Base-by-base conservation (phyloP, 2,888 invertebrate genomes). In the Amblyjoppa fuscipennis region DNA sequence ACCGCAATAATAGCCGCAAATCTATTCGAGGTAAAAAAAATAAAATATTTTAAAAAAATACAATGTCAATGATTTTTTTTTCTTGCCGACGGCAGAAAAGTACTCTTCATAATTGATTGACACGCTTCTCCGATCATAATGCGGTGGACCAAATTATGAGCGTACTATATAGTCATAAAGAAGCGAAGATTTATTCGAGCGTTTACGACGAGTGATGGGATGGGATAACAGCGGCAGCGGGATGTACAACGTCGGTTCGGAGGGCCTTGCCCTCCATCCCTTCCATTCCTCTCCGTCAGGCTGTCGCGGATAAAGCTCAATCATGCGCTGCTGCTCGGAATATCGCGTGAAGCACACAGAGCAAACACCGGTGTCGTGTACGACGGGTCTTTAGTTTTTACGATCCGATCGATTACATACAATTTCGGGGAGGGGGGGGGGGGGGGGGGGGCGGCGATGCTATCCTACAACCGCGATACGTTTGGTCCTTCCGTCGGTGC, bases 371-470 rank as follows among this genome's bases (percentile, higher is more conserved):
- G 70, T 85, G 73, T 84, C 86, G 82, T 85, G 85, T 74, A 81
- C 79, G 86, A 80, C 75, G 83, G 85, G 82, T 83, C 85, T 88
- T 87, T 69, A 71, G 59, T 83, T 86, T 86, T 87, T 81, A 87
- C 84, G 84, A 84, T 81, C 68, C 61, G 85, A 87, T 88, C 88
- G 88, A 88, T 88, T 87, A 81, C 41, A 11, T 9, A 41, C 41
- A 11, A 41, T 41, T 11, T 41, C 11, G 41, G 4, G 34, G 34
- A 0, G 34, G 6, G 34, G 34, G 41, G 9, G 41, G 9, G 3
- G 3, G 3, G 41, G 3, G 41, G 9, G 9, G 3, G 2, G 11
- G 84, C 74, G 2, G 41, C 75, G 79, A 79, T 78, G 56, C 51
- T 80, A 74, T 81, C 78, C 76, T 79, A 87, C 83, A 73, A 41